Base-by-base conservation (phyloP, 2,797 vertebrate genomes). In the Carduelis carduelis region DNA sequence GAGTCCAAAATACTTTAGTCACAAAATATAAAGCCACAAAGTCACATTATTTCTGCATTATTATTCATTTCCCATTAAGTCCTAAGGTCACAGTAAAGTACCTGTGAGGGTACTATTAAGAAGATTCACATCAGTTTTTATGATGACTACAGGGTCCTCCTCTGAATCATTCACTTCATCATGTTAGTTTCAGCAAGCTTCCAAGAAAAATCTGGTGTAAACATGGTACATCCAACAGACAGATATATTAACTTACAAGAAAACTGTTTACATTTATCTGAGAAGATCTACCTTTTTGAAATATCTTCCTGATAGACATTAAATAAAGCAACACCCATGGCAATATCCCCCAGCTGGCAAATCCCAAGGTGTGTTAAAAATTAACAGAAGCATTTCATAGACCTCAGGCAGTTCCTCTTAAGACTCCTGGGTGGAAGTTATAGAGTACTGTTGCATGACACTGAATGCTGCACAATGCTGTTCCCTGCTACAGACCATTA, bases 21-120 rank as follows among this genome's bases (percentile, higher is more conserved):
- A 72, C 68, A 53, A 79, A 56, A 56, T n/a, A 46, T 13, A 13
- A 43, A 35, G 32, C 34, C 47, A 32, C 44, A 49, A 65, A 87
- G 52, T 83, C 44, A 79, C n/a, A 57, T 80, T 68, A 83, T 49
- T 86, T 91, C 69, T 83, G 23, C 4, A 1, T 39, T 27, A 83
- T 88, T 89, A 83, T 55, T 92, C 22, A 26, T 47, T 89, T 90
- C 61, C 53, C 46, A 78, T 39, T 72, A 79, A 82, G 43, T 89
- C 43, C 66, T 55, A 61, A 92, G 37, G 74, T 81, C 86, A 89
- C 19, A 47, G 11, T 43, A 84, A 72, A 95, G 74, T 47, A 94
- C 71, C 65, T 85, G 34, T 57, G 46, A 61, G 11, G 16, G 16
- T 43, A 53, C 14, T 32, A 55, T 1, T 4, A n/a, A 52, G 47